Evolutionary conservation across 1,140 invertebrate genomes (phyloP).

Genomic region (Pachyrhynchus sulphureomaculatus): DNA sequence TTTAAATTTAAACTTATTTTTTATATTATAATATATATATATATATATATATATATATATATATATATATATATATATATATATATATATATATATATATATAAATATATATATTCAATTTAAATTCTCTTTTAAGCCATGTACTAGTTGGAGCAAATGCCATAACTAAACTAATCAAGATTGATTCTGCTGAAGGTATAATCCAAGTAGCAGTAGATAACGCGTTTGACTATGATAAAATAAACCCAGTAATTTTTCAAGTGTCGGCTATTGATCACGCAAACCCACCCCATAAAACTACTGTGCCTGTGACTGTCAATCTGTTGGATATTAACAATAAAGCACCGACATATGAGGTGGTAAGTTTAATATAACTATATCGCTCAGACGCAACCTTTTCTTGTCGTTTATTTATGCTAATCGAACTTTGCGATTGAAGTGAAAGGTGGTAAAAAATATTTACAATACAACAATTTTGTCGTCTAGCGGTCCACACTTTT

Average conservation of each 20-base stretch:
- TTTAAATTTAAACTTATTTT: too few relatives aligned
- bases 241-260: conserved; percentile 58
- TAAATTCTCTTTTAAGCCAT: conserved; percentile 30
- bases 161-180: conserved; percentile 42
- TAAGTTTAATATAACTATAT: too few relatives aligned
- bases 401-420: too few relatives aligned
- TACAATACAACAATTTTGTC: too few relatives aligned
- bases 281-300: conserved; percentile 49
- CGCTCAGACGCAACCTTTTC: too few relatives aligned
- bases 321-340: conserved; percentile 61
- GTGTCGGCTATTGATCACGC: conserved; percentile 54
- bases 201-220: conserved; percentile 54
- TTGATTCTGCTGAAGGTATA: conserved; percentile 52
- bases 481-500: too few relatives aligned
- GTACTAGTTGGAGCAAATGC: conserved; percentile 13
- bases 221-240: conserved; percentile 59
- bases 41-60: too few relatives aligned
- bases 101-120: too few relatives aligned
- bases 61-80: too few relatives aligned
- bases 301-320: conserved; percentile 55
- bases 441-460: too few relatives aligned
- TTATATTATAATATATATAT: too few relatives aligned
- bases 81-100: not conserved
- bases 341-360: conserved; percentile 54
- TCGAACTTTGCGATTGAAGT: too few relatives aligned